These are phyloP conservation scores for Buphagus erythrorhynchus DNA, from an alignment of 2,797 vertebrate genomes.

Conservation along the genomic window DNA sequence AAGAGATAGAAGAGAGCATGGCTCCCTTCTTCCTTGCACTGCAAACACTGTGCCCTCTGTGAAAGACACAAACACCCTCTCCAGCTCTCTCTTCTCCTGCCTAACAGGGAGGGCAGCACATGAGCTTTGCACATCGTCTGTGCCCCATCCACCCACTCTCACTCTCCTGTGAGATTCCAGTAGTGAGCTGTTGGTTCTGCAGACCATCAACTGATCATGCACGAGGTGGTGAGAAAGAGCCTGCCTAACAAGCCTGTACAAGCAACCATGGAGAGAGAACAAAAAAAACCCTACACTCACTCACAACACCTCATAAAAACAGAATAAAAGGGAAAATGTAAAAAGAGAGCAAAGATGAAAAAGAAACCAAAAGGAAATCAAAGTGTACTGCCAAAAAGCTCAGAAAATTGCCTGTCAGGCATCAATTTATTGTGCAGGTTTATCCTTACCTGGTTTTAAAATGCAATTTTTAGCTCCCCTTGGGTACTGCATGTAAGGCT, in stretches of 20 bases:
- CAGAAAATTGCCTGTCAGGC: background rate
- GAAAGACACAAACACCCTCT: background rate
- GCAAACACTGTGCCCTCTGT: accelerated
- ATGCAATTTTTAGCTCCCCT: background rate
- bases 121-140: accelerated
- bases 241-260: accelerated
- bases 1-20: accelerated
- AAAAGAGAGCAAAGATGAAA: background rate
- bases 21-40: background rate
- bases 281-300: background rate
- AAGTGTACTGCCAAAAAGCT: background rate
- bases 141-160: background rate
- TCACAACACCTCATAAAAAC: background rate
- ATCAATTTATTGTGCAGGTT: background rate
- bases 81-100: background rate
- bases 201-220: background rate
- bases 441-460: background rate
- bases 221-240: accelerated
- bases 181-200: background rate
- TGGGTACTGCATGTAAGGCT: background rate
- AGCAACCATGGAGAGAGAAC: background rate
- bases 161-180: background rate
- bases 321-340: background rate
- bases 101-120: background rate
- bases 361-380: background rate